Evolutionary conservation across 2,113 vertebrate genomes (phyloP), one percentile per base, ranked within the genome.

Genomic region (Diadophis punctatus): DNA sequence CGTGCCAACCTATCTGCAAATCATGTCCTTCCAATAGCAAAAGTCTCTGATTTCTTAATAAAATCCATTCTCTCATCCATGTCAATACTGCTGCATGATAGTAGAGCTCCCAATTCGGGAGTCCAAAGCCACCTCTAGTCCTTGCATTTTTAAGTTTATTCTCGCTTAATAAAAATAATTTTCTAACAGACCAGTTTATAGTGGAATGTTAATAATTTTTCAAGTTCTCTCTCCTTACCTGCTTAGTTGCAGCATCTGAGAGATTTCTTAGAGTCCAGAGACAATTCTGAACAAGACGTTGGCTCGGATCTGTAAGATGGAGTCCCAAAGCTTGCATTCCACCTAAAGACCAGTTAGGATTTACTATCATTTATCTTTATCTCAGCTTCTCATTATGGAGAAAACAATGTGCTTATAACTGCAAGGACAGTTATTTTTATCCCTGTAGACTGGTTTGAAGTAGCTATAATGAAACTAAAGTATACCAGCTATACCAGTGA

Each of bases 191-290:
- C n/a, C n/a, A n/a, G n/a, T n/a, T n/a, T n/a, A n/a, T n/a, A n/a
- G n/a, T n/a, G n/a, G n/a, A n/a, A n/a, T n/a, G n/a, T n/a, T n/a
- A n/a, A n/a, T n/a, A n/a, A n/a, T n/a, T n/a, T n/a, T n/a, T 60
- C 27, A 23, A 63, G 48, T 86, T 22, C 22, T 34, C 39, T 30
- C 23, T 52, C 25, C 14, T 96, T 97, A 99, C 99, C 99, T 99
- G 99, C 97, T 99, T 99, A 95, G 99, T 99, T 96, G 99, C 99
- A 94, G 99, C 99, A 95, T 99, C 99, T 96, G 99, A 99, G 91
- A 99, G 98, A 96, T 99, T 99, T 97, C 99, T 99, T 94, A 99
- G 98, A 90, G 99, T 99, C 99, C 99, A 99, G 91, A 99, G 98
- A 95, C 99, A 99, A 96, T 99, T 99, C 97, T 99, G 99, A 93